Evolutionary conservation across 2,888 invertebrate species (phyloP).

Genomic region (Hemicrepidius hirtus): DNA sequence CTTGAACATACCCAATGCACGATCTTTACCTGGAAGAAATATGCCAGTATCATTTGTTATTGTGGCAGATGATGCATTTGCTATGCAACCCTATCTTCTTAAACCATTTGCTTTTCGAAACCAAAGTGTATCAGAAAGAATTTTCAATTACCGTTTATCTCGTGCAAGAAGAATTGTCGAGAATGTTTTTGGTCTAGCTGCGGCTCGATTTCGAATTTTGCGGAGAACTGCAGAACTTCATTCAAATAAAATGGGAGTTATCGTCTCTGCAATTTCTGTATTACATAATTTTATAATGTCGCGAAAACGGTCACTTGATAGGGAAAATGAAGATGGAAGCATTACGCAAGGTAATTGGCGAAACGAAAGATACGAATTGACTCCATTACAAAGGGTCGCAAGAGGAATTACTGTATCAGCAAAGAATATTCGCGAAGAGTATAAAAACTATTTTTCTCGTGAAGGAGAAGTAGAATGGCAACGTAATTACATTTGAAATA

Average conservation of each 20-base stretch:
- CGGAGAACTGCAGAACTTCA: conserved; percentile 50
- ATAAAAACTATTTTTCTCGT: no score
- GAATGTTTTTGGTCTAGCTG: conserved; percentile 46
- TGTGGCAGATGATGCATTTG: conserved; percentile 59
- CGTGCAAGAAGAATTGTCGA: background rate
- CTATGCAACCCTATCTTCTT: conserved; percentile 53
- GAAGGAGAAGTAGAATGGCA: no score
- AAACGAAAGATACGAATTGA: no score
- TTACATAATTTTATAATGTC: conserved; percentile 54
- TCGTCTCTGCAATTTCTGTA: conserved; percentile 54
- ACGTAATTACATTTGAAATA: no score
- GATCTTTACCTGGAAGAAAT: conserved; percentile 42
- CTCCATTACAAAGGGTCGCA: no score
- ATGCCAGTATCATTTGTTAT: conserved; percentile 53
- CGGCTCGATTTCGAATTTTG: conserved; percentile 55
- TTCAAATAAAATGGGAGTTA: conserved; percentile 42
- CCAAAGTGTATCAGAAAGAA: conserved; percentile 39
- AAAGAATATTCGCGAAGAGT: no score
- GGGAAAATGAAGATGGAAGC: no score
- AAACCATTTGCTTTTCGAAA: conserved; percentile 53
- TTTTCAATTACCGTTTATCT: conserved; percentile 52
- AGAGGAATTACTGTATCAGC: no score
- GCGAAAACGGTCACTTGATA: no score
- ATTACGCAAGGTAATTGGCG: no score
- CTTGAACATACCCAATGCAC: conserved; percentile 52